phyloP scores from a whole-genome alignment of 1,140 invertebrate species.

The Copidosoma floridanum region DNA sequence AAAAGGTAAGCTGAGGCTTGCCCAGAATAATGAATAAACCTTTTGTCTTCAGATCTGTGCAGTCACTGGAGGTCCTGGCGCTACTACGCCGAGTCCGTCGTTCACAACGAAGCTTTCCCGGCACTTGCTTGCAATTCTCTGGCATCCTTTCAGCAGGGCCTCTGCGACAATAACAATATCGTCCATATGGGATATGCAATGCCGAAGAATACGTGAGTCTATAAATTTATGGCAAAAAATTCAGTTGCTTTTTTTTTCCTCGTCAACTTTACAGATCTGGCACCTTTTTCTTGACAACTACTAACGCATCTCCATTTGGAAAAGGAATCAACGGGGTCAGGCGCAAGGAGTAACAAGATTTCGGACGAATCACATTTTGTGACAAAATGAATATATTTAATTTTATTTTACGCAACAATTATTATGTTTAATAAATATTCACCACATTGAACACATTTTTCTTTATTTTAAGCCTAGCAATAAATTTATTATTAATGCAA shows the following conservation, averaged over 20 bases:
- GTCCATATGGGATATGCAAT: conserved; percentile 29
- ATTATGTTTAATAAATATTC: not conserved
- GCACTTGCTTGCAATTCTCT: not conserved
- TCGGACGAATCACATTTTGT: too few relatives aligned
- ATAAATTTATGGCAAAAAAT: not conserved
- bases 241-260: not conserved
- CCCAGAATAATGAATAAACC: too few relatives aligned
- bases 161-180: not conserved
- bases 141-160: not conserved
- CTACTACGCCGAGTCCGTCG: conserved; percentile 62
- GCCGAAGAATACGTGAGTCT: conserved; percentile 27
- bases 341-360: too few relatives aligned
- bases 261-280: conserved; percentile 24
- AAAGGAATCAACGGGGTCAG: not conserved
- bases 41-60: conserved; percentile 66
- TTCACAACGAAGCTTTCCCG: conserved; percentile 16
- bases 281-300: conserved; percentile 27
- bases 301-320: conserved; percentile 21
- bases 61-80: conserved; percentile 66
- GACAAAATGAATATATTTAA: not conserved
- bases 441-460: not conserved
- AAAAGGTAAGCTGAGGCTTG: too few relatives aligned
- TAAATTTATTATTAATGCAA: too few relatives aligned
- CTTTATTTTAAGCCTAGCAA: too few relatives aligned
- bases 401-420: not conserved